These are phyloP conservation scores for Prosapia bicincta DNA, from an alignment of 2,888 invertebrate genomes.

Conservation along the genomic window DNA sequence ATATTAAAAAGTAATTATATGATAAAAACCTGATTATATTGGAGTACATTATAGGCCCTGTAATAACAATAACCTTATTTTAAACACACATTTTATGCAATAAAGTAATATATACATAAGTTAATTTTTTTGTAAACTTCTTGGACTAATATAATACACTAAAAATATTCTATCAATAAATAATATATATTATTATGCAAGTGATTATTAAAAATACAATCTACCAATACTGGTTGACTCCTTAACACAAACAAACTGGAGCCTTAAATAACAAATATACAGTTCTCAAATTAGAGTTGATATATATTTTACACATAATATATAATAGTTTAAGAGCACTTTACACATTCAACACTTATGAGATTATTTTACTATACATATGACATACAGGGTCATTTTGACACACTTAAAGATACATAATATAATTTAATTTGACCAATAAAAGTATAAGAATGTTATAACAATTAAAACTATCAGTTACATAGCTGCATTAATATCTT, in stretches of 20 bases:
- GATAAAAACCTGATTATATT: not conserved
- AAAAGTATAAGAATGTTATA: too few relatives aligned
- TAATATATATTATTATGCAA: not conserved
- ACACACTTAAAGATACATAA: not conserved
- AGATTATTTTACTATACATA: not conserved
- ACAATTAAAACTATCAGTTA: too few relatives aligned
- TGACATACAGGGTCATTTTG: not conserved
- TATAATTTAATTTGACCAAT: not conserved
- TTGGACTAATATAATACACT: not conserved
- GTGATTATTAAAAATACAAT: not conserved
- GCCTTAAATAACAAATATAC: not conserved
- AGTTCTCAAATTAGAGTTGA: not conserved
- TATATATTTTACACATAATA: not conserved
- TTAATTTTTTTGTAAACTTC: not conserved
- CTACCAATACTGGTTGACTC: not conserved
- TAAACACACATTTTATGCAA: not conserved
- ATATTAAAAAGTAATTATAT: too few relatives aligned
- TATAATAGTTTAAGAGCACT: not conserved
- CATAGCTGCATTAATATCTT: too few relatives aligned
- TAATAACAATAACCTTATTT: not conserved
- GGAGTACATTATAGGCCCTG: not conserved
- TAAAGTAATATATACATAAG: not conserved
- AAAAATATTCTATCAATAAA: not conserved
- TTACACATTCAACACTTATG: not conserved
- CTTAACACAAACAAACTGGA: not conserved